Conservation (phyloP, 2,888 invertebrate species). For the Rhagonycha fulva region DNA sequence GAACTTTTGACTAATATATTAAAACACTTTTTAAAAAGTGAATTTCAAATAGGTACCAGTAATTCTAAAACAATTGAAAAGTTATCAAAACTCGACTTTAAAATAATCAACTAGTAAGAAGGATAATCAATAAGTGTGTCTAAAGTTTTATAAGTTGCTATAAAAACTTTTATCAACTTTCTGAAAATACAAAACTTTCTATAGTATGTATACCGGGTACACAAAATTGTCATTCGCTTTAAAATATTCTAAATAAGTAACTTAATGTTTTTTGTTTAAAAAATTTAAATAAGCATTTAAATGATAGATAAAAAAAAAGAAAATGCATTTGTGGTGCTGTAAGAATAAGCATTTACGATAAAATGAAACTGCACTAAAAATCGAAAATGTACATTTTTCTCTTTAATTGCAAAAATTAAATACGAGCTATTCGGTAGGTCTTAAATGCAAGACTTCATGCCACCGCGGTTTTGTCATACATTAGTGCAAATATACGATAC, state of each 20-base stretch:
- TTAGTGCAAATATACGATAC: neutral
- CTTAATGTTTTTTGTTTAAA: neutral
- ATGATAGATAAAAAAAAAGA: neutral
- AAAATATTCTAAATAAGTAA: neutral
- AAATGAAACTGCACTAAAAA: neutral
- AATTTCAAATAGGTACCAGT: neutral
- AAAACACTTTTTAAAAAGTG: neutral
- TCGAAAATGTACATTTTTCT: neutral
- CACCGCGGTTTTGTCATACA: neutral
- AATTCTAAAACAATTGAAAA: neutral
- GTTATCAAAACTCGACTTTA: conserved; percentile 5
- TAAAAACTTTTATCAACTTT: conserved; percentile 20
- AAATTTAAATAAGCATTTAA: neutral
- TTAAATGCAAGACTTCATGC: neutral
- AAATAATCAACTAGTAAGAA: conserved; percentile 22
- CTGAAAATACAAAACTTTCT: conserved; percentile 24
- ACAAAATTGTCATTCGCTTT: conserved; percentile 14
- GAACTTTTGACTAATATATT: neutral
- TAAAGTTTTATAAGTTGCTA: conserved; percentile 21
- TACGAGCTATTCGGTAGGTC: no score
- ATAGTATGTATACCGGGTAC: conserved; percentile 13
- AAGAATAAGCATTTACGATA: neutral
- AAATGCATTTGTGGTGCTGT: neutral
- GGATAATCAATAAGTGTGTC: conserved; percentile 12
- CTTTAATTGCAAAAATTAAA: neutral